Evolutionary conservation across 2,888 invertebrate species (phyloP).

Genomic region (Synergus laeviventris): DNA sequence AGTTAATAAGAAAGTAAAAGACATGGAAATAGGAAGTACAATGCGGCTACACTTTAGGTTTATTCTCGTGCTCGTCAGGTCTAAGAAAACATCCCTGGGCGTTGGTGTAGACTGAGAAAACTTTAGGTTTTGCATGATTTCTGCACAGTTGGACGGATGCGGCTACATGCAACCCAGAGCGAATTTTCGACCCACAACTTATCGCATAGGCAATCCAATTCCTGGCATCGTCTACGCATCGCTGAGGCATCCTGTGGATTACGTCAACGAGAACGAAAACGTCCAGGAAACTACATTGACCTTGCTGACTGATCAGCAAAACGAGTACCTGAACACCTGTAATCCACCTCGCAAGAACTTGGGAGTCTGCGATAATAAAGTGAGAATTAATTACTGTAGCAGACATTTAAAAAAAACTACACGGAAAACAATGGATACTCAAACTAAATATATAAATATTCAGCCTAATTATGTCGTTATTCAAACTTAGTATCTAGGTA

Average conservation of each 20-base stretch:
- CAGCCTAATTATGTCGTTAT: no score
- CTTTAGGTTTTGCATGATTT: slow-evolving; percentile 55
- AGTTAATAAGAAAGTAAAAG: not conserved
- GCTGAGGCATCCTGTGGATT: slow-evolving; percentile 59
- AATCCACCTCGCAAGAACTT: not conserved
- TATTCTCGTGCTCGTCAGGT: slow-evolving; percentile 21
- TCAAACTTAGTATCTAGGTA: no score
- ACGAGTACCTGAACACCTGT: slow-evolving; percentile 46
- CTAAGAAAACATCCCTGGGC: slow-evolving; percentile 2
- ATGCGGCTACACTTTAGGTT: not conserved
- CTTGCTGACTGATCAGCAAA: slow-evolving; percentile 36
- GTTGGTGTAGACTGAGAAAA: slow-evolving; percentile 4
- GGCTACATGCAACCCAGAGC: slow-evolving; percentile 72
- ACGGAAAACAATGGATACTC: no score
- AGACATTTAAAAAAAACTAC: no score
- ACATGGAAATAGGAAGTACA: not conserved
- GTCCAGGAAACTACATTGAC: slow-evolving; percentile 40
- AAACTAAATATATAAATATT: no score
- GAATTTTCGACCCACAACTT: slow-evolving; percentile 65
- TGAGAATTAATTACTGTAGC: not conserved
- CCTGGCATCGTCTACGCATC: slow-evolving; percentile 65
- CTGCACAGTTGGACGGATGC: slow-evolving; percentile 68
- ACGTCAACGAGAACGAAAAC: slow-evolving; percentile 61
- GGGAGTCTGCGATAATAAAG: slow-evolving; percentile 44
- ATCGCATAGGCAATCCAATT: slow-evolving; percentile 61